These are phyloP conservation scores for Sarcophaga caerulescens DNA, from an alignment of 2,888 invertebrate species.

Conservation along the genomic window DNA sequence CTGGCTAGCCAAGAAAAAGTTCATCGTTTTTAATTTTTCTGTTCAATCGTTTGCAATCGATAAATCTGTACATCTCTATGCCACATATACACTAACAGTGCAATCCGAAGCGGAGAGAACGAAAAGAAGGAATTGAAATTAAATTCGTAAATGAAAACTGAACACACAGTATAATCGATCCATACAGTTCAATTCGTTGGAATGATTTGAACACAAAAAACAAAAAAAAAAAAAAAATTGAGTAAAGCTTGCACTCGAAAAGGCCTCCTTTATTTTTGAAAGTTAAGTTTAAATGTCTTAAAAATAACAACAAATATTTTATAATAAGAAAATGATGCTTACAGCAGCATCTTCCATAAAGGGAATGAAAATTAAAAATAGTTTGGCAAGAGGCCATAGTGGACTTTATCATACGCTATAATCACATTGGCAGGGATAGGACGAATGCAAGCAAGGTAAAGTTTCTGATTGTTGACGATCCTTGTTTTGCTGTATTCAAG, in stretches of 20 bases:
- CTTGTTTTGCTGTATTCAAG: no score
- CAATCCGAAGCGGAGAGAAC: conserved; percentile 4
- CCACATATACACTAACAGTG: conserved; percentile 23
- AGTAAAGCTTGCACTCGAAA: no score
- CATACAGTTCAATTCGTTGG: conserved; percentile 57
- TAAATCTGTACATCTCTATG: conserved; percentile 22
- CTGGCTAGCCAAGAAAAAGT: conserved; percentile 43
- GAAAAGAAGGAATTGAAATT: conserved; percentile 15
- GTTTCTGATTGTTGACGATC: no score
- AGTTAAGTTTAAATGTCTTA: conserved; percentile 10
- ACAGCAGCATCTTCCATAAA: conserved; percentile 14
- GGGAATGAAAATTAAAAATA: no score
- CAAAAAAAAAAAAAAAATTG: no score
- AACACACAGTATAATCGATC: conserved; percentile 38
- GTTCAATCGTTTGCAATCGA: conserved; percentile 12
- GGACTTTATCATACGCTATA: no score
- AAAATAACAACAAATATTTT: conserved; percentile 45
- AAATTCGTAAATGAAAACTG: conserved; percentile 1
- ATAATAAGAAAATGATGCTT: conserved; percentile 51
- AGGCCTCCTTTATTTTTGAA: conserved; percentile 24
- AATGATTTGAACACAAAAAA: conserved; percentile 31
- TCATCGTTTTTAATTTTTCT: conserved; percentile 24
- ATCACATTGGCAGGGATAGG: no score
- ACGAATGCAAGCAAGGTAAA: no score
- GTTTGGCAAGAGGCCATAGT: no score